Conservation (phyloP, 2,888 invertebrate genomes). For the Parnassius apollo region DNA sequence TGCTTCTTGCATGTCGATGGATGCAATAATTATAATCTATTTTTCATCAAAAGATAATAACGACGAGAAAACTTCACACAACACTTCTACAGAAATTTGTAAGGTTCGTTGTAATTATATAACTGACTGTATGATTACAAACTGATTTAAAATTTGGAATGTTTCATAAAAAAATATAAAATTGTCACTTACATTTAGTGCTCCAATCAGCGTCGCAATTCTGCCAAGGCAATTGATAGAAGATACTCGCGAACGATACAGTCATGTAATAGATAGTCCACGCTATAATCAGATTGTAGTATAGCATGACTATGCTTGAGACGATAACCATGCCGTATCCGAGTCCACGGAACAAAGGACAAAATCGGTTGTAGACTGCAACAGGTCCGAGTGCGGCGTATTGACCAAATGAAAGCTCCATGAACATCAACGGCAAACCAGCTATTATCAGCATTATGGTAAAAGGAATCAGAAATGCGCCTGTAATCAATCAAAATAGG, state of each 20-base stretch:
- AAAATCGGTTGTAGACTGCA: constrained; percentile 90
- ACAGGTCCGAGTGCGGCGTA: constrained; percentile 90
- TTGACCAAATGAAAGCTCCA: constrained; percentile 92
- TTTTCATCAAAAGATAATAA: too few species aligned
- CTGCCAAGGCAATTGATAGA: constrained; percentile 85
- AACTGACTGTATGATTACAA: too few species aligned
- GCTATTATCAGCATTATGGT: constrained; percentile 89
- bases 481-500: constrained; percentile 49
- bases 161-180: neutral
- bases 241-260: constrained; percentile 82
- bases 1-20: too few species aligned
- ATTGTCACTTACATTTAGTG: constrained; percentile 77
- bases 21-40: too few species aligned
- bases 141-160: neutral
- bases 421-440: constrained; percentile 90
- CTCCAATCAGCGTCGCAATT: constrained; percentile 87
- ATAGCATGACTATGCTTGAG: constrained; percentile 88
- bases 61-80: too few species aligned
- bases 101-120: too few species aligned
- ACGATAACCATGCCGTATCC: constrained; percentile 89
- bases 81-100: too few species aligned
- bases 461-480: constrained; percentile 92
- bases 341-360: constrained; percentile 87
- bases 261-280: constrained; percentile 89
- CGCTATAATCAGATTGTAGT: constrained; percentile 88